Conservation (phyloP, 2,888 invertebrate genomes). For the Agrilus cyanescens region DNA sequence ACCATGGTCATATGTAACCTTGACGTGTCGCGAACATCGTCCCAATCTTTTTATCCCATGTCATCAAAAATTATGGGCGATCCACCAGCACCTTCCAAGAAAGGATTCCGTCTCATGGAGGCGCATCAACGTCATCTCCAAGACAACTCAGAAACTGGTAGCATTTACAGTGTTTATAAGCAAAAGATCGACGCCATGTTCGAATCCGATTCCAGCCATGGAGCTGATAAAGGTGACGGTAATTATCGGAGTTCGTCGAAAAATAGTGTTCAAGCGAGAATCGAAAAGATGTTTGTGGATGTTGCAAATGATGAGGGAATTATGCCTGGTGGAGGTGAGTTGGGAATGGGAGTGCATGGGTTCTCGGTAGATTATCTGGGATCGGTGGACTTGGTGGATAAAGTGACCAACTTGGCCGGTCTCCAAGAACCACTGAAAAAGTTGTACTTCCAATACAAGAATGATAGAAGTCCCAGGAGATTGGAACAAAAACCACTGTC, state of each 20-base stretch:
- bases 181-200: conserved; percentile 81
- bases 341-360: conserved; percentile 30
- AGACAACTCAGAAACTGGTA: conserved; percentile 22
- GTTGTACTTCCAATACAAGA: conserved; percentile 54
- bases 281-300: conserved; percentile 75
- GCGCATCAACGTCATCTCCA: conserved; percentile 12
- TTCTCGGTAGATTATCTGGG: conserved; percentile 75
- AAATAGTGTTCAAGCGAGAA: conserved; percentile 73
- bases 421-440: conserved; percentile 69
- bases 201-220: conserved; percentile 32
- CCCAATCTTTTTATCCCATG: conserved; percentile 21
- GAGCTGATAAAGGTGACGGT: conserved; percentile 21
- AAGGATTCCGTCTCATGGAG: conserved; percentile 30
- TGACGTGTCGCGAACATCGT: conserved; percentile 32
- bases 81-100: conserved; percentile 11
- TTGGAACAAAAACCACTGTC: conserved; percentile 33
- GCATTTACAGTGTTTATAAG: conserved; percentile 58
- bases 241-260: conserved; percentile 31
- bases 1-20: conserved; percentile 22
- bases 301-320: conserved; percentile 47
- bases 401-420: conserved; percentile 72
- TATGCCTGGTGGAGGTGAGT: conserved; percentile 36
- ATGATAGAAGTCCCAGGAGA: conserved; percentile 38
- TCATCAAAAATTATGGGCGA: too few species aligned
- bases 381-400: conserved; percentile 62